Evolutionary conservation across 2,888 invertebrate genomes (phyloP).

Genomic region (Stegana nigrithorax): DNA sequence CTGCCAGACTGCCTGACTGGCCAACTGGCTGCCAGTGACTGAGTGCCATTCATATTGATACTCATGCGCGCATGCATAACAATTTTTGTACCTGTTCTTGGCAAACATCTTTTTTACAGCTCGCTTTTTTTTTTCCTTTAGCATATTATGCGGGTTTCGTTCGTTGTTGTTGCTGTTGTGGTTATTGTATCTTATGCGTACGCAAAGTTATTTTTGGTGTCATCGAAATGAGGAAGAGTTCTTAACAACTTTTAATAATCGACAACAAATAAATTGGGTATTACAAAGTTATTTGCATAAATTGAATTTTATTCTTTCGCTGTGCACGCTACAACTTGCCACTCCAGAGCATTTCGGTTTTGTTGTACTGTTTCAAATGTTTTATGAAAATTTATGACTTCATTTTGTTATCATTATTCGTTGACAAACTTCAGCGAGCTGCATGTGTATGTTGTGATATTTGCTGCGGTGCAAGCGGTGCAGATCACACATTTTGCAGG

Average conservation of each 20-base stretch:
- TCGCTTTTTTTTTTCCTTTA: slow-evolving; percentile 44
- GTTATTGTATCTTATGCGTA: slow-evolving; percentile 32
- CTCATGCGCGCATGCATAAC: slow-evolving; percentile 55
- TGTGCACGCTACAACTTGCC: too few species aligned
- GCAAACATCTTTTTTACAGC: not conserved
- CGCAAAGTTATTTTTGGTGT: slow-evolving; percentile 47
- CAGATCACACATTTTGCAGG: too few species aligned
- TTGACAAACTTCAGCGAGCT: too few species aligned
- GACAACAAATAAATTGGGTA: slow-evolving; percentile 37
- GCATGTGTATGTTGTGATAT: too few species aligned
- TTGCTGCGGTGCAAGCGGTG: too few species aligned
- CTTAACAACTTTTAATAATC: slow-evolving; percentile 29
- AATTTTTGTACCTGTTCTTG: slow-evolving; percentile 55
- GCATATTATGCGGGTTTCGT: slow-evolving; percentile 28
- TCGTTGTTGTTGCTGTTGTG: slow-evolving; percentile 24
- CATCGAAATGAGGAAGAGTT: not conserved
- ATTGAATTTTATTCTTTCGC: too few species aligned
- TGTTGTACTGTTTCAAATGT: too few species aligned
- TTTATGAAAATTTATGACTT: too few species aligned
- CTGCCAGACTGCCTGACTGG: not conserved
- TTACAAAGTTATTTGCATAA: slow-evolving; percentile 52
- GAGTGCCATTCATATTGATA: slow-evolving; percentile 35
- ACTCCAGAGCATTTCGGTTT: too few species aligned
- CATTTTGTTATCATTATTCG: too few species aligned
- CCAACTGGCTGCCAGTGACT: slow-evolving; percentile 39